Evolutionary conservation across 1,140 invertebrate species (phyloP), one percentile per base, ranked within the genome.

Genomic region (Penaeus vannamei): DNA sequence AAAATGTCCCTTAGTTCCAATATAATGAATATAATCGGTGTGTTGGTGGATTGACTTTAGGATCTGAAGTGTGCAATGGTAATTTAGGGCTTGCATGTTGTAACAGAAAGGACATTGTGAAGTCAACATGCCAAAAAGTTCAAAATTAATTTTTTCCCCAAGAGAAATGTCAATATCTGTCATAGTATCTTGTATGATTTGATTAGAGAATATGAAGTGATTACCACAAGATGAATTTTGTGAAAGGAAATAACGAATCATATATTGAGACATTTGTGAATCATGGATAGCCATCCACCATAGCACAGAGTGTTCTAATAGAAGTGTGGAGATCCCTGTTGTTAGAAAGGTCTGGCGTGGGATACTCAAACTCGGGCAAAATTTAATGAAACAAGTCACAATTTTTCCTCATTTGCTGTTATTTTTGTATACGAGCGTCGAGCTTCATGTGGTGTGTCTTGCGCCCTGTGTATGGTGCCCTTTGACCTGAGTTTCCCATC

Each of bases 321-420:
- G 83, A 69, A n/a, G n/a, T 64, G 42, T 69, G 62, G 69, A 84
- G 61, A 36, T 53, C 83, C 83, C 83, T 42, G 83, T 46, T 84
- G 83, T 84, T 84, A 84, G 83, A 46, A n/a, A 84, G 83, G 64
- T 84, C 64, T 59, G 64, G 83, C 69, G 62, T 84, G 64, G 83
- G 81, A 64, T 46, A 42, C 83, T 84, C 83, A 84, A 46, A 84
- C 61, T 36, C 23, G 29, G 82, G 59, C 60, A 23, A 81, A 26
- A 81, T 59, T 23, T 81, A 36, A 46, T 53, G 53, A 79, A 79
- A 81, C 46, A 29, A 81, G 53, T 53, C 53, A 17, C 17, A 17
- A 53, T 53, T 53, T 53, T 17, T 12, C 53, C 8, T 53, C 64
- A 12, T 66, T 46, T 32, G 64, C 62, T 42, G n/a, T 10, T 69